These are phyloP conservation scores for Parnassius glacialis DNA, from an alignment of 2,888 invertebrate species.

Conservation along the genomic window DNA sequence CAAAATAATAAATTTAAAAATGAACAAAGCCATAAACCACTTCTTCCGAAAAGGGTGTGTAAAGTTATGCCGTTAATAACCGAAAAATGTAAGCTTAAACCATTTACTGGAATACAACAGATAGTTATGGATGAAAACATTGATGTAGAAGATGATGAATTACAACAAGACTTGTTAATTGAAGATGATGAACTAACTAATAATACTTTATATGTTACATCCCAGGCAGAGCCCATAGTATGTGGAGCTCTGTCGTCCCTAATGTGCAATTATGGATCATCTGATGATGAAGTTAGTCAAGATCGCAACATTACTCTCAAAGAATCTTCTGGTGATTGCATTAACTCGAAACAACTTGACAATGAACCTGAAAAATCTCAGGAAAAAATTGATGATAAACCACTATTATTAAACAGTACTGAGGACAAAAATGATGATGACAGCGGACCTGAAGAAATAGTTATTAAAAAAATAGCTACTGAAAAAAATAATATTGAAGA, in stretches of 20 bases:
- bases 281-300: conserved; percentile 64
- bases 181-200: conserved; percentile 53
- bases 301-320: conserved; percentile 10
- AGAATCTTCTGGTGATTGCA: conserved; percentile 4
- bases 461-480: conserved; percentile 46
- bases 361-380: background rate
- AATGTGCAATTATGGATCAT: conserved; percentile 80
- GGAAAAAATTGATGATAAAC: conserved; percentile 1
- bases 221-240: conserved; percentile 44
- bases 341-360: conserved; percentile 23
- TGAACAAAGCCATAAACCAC: conserved; percentile 11
- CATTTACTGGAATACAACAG: conserved; percentile 73
- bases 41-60: conserved; percentile 26
- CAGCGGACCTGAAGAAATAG: conserved; percentile 75
- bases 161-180: conserved; percentile 39
- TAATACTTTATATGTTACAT: conserved; percentile 24
- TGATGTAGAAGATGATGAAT: conserved; percentile 35
- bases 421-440: conserved; percentile 51
- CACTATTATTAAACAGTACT: conserved; percentile 3
- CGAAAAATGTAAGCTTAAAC: conserved; percentile 56
- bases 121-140: conserved; percentile 44
- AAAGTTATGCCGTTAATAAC: conserved; percentile 39
- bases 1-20: conserved; percentile 8
- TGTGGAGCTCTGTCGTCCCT: conserved; percentile 80
- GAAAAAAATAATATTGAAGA: conserved; percentile 29